These are phyloP conservation scores for Cheiracanthium punctorium DNA, from an alignment of 2,888 invertebrate genomes.

Conservation along the genomic window DNA sequence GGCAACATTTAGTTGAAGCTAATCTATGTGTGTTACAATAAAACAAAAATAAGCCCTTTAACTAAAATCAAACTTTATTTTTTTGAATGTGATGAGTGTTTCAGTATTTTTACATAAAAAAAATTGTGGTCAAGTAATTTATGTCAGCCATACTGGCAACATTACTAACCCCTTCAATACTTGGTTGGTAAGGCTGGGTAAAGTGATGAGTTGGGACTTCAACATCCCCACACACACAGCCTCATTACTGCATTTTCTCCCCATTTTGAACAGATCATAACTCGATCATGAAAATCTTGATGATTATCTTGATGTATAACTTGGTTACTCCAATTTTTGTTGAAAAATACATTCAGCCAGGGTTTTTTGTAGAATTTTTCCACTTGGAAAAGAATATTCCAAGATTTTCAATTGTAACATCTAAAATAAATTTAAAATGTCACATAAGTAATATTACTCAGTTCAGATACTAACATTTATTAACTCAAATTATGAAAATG, in stretches of 20 bases:
- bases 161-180: background rate
- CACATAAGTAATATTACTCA: too few relatives aligned
- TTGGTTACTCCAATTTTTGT: background rate
- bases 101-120: too few relatives aligned
- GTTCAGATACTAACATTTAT: too few relatives aligned
- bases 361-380: constrained; percentile 51
- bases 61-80: too few relatives aligned
- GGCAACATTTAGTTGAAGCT: too few relatives aligned
- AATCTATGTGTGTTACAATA: too few relatives aligned
- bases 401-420: constrained; percentile 88
- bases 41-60: too few relatives aligned
- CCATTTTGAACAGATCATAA: background rate
- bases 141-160: background rate
- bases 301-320: background rate
- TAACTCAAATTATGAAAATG: too few relatives aligned
- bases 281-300: background rate
- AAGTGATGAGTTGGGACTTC: constrained; percentile 8
- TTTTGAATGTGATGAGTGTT: too few relatives aligned
- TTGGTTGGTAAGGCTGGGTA: background rate
- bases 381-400: constrained; percentile 88
- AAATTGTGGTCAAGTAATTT: too few relatives aligned
- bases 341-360: constrained; percentile 40
- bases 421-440: constrained; percentile 79
- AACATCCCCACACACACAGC: constrained; percentile 28
- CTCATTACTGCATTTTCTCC: constrained; percentile 1